Evolutionary conservation across 2,888 invertebrate species (phyloP).

Genomic region (Petrophora chlorosata): DNA sequence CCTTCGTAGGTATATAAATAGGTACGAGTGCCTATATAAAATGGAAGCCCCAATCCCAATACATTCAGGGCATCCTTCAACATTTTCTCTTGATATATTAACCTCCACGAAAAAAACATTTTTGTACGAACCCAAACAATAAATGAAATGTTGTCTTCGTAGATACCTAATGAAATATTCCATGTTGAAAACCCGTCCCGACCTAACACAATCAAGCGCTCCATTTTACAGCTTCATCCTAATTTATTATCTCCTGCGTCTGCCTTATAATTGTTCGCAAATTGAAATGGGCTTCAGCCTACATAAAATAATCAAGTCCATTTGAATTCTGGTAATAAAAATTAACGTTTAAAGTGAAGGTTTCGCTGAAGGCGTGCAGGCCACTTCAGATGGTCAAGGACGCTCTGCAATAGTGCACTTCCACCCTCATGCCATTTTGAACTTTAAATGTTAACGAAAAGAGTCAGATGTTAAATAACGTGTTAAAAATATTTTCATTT

Average conservation of each 20-base stretch:
- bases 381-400: constrained; percentile 55
- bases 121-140: background rate
- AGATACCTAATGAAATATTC: background rate
- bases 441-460: constrained; percentile 22
- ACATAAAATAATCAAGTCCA: constrained; percentile 22
- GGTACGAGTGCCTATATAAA: too few species aligned
- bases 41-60: too few species aligned
- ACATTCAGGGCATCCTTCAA: too few species aligned
- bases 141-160: background rate
- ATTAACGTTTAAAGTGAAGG: constrained; percentile 55
- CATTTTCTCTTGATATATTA: too few species aligned
- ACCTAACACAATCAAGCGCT: constrained; percentile 2
- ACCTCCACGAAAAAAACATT: background rate
- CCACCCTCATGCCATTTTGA: constrained; percentile 27
- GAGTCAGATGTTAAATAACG: constrained; percentile 2
- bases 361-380: constrained; percentile 38
- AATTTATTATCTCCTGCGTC: constrained; percentile 11
- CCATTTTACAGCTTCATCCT: background rate
- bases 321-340: constrained; percentile 38
- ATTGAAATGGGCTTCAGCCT: constrained; percentile 16
- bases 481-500: constrained; percentile 13
- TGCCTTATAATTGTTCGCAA: constrained; percentile 12
- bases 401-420: constrained; percentile 48
- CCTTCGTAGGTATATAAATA: too few species aligned
- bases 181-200: background rate